Evolutionary conservation across 2,888 invertebrate genomes (phyloP).

Genomic region (Nymphalis urticae): DNA sequence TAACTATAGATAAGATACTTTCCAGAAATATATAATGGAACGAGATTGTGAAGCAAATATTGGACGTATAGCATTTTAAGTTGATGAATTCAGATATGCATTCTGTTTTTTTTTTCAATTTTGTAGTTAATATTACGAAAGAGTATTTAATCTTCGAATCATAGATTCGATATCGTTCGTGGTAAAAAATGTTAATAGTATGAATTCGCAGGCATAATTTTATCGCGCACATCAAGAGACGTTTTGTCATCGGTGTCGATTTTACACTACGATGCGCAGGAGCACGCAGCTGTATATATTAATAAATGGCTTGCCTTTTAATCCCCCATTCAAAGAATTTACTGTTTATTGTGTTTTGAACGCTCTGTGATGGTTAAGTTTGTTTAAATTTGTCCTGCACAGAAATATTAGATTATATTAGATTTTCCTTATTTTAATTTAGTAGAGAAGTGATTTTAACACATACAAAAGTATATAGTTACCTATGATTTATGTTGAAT

Average conservation of each 20-base stretch:
- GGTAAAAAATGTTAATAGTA: slow-evolving; percentile 16
- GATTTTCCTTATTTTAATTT: too few species aligned
- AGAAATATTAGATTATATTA: background rate
- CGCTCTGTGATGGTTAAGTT: slow-evolving; percentile 23
- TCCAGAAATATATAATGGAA: background rate
- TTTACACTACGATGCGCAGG: slow-evolving; percentile 63
- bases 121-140: background rate
- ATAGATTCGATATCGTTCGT: slow-evolving; percentile 10
- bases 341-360: slow-evolving; percentile 37
- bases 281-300: slow-evolving; percentile 67
- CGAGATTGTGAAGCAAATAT: slow-evolving; percentile 3
- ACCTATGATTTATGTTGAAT: too few species aligned
- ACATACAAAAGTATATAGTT: too few species aligned
- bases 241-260: slow-evolving; percentile 65
- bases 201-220: slow-evolving; percentile 48
- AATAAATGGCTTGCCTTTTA: slow-evolving; percentile 65
- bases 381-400: background rate
- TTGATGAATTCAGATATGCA: background rate
- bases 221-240: slow-evolving; percentile 68
- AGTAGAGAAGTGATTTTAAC: too few species aligned
- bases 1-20: slow-evolving; percentile 25
- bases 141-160: slow-evolving; percentile 13
- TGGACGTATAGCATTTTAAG: background rate
- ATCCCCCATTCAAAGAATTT: slow-evolving; percentile 47
- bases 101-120: background rate